Evolutionary conservation across 35 echinoderm and acorn worm species (phyloP).

Genomic region (Anneissia japonica): DNA sequence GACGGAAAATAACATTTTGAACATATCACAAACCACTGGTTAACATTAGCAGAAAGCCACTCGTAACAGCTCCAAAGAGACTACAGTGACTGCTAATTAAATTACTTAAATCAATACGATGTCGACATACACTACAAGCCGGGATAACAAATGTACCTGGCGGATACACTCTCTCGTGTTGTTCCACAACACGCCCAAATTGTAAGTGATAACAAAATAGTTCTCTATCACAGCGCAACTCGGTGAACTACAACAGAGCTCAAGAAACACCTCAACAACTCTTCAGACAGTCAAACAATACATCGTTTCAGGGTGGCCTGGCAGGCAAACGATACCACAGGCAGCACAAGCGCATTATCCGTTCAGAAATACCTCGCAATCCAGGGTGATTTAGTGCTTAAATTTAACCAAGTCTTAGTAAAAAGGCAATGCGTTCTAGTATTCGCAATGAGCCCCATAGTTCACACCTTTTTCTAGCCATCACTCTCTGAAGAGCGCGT

Average conservation of each 20-base stretch:
- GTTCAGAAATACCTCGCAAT: too few relatives aligned
- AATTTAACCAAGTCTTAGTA: background rate
- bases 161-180: too few relatives aligned
- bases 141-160: slow-evolving; percentile 19
- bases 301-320: too few relatives aligned
- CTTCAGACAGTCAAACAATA: too few relatives aligned
- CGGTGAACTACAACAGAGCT: too few relatives aligned
- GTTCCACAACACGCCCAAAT: too few relatives aligned
- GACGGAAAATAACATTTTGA: slow-evolving; percentile 38
- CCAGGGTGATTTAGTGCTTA: background rate
- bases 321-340: too few relatives aligned
- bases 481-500: background rate
- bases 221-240: too few relatives aligned
- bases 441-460: background rate
- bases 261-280: too few relatives aligned
- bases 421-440: background rate
- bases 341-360: too few relatives aligned
- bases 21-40: slow-evolving; percentile 61
- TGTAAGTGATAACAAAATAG: too few relatives aligned
- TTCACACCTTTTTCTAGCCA: background rate
- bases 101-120: background rate
- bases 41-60: slow-evolving; percentile 29
- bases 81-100: too few relatives aligned
- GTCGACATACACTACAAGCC: background rate
- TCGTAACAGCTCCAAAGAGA: slow-evolving; percentile 32